Conservation (phyloP, 2,888 invertebrate species). For the Amphimallon solstitiale region DNA sequence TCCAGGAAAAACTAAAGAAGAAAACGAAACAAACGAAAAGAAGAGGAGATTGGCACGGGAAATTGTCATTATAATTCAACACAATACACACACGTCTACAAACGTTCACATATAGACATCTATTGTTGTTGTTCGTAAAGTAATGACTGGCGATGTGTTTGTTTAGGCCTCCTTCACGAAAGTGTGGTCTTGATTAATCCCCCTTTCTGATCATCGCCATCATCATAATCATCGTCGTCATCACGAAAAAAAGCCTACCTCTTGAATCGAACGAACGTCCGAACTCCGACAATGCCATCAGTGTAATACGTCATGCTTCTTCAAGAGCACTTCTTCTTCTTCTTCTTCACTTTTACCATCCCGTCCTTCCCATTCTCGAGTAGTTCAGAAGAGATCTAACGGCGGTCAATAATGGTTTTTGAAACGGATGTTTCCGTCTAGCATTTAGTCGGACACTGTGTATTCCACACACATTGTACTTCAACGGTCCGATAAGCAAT, state of each 20-base stretch:
- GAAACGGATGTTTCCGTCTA: constrained; percentile 41
- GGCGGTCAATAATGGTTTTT: constrained; percentile 32
- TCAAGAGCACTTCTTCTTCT: constrained; percentile 2
- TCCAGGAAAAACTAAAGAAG: constrained; percentile 20
- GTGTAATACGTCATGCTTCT: constrained; percentile 22
- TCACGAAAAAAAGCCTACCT: constrained; percentile 15
- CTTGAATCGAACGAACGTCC: constrained; percentile 28
- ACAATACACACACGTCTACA: constrained; percentile 19
- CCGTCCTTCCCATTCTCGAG: constrained; percentile 15
- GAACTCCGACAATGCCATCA: constrained; percentile 30
- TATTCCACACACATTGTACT: constrained; percentile 40
- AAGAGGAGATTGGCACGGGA: constrained; percentile 34
- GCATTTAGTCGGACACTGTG: constrained; percentile 27
- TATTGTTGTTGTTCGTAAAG: constrained; percentile 43
- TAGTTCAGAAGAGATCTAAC: constrained; percentile 20
- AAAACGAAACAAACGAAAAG: constrained; percentile 10
- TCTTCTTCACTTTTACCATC: not conserved
- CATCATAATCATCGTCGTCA: no score
- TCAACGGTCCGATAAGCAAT: constrained; percentile 52
- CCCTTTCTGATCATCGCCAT: constrained; percentile 16
- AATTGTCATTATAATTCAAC: constrained; percentile 26
- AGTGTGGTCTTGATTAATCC: constrained; percentile 45
- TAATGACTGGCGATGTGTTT: constrained; percentile 50
- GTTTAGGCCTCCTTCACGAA: constrained; percentile 45
- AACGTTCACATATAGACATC: not conserved